Conservation (phyloP, 92 coral and sea anemone species). For the Porites divaricata region DNA sequence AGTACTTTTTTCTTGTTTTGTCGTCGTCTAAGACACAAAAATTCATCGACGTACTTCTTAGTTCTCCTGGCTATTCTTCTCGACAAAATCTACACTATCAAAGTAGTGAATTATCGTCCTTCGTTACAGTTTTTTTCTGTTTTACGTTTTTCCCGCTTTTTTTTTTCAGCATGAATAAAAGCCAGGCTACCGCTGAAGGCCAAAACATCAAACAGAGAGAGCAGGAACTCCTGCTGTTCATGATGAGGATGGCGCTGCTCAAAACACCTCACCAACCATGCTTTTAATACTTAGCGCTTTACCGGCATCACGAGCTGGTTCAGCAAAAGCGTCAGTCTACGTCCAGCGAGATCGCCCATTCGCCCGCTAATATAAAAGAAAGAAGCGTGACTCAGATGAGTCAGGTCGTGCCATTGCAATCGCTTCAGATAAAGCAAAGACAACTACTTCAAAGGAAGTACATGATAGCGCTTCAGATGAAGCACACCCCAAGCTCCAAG, state of each 20-base stretch:
- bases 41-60: not conserved
- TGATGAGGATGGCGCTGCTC: not conserved
- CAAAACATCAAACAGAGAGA: not conserved
- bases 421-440: conserved; percentile 54
- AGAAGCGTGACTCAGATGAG: not conserved
- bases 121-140: not conserved
- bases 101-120: too few species aligned
- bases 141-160: conserved; percentile 1
- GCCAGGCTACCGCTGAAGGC: not conserved
- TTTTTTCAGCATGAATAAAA: not conserved
- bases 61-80: too few species aligned
- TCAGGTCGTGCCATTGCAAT: not conserved
- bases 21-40: not conserved
- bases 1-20: not conserved
- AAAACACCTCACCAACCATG: not conserved
- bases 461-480: conserved; percentile 6
- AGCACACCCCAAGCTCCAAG: conserved; percentile 1
- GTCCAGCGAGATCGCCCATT: not conserved
- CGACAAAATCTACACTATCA: too few species aligned
- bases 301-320: not conserved
- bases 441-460: conserved; percentile 24
- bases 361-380: conserved; percentile 4
- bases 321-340: conserved; percentile 18
- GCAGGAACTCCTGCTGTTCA: conserved; percentile 7
- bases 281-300: not conserved